Conservation (phyloP, 2,797 vertebrate species). For the Hydrolagus colliei region DNA sequence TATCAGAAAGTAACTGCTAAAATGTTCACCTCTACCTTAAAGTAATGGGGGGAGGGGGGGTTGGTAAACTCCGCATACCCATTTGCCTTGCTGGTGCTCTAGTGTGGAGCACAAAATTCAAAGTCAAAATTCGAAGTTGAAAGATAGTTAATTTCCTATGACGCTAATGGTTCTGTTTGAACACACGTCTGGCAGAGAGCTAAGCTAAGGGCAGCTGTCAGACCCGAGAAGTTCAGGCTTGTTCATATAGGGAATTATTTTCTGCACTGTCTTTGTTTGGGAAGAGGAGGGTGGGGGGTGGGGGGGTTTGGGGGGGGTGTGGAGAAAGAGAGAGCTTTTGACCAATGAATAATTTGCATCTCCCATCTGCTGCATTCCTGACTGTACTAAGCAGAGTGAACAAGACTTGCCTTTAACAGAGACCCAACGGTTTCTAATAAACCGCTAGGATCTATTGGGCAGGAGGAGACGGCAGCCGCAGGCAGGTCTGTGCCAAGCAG, state of each 20-base stretch:
- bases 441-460: slow-evolving; percentile 24
- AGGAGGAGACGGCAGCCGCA: slow-evolving; percentile 37
- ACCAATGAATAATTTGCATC: slow-evolving; percentile 45
- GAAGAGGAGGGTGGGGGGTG: slow-evolving; percentile 36
- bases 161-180: neutral
- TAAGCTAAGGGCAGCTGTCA: slow-evolving; percentile 64
- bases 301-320: too few relatives aligned
- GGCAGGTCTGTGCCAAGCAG: slow-evolving; percentile 57
- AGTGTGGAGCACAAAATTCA: too few relatives aligned
- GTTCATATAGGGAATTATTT: slow-evolving; percentile 50
- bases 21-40: too few relatives aligned
- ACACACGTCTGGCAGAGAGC: slow-evolving; percentile 35
- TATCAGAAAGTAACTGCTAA: too few relatives aligned
- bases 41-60: too few relatives aligned
- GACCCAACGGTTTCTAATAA: slow-evolving; percentile 44
- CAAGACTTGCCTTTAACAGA: slow-evolving; percentile 45
- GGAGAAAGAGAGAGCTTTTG: slow-evolving; percentile 51
- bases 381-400: slow-evolving; percentile 44
- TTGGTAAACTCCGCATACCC: too few relatives aligned
- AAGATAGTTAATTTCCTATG: neutral
- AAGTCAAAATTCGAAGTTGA: neutral
- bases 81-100: too few relatives aligned
- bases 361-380: slow-evolving; percentile 46
- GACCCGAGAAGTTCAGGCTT: slow-evolving; percentile 64
- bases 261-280: slow-evolving; percentile 43